Base-by-base conservation (phyloP, 2,888 invertebrate species). In the Melikaiella ostensackeni region DNA sequence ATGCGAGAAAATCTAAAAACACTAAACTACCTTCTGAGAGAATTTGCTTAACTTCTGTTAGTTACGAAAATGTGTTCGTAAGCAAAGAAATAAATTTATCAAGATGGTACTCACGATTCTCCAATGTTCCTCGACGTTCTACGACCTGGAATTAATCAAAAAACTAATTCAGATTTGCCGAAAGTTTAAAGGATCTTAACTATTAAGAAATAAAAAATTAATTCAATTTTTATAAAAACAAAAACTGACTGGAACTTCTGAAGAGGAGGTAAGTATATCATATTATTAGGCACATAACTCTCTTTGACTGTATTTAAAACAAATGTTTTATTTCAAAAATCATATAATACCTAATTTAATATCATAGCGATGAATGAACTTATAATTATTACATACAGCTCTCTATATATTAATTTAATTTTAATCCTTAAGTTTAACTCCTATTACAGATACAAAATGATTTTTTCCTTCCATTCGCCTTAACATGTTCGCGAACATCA, bases 251-350 rank as follows among this genome's bases (percentile, higher is more conserved):
- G 4, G 2, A 55, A 55, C 2, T 55, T n/a, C 21, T 9, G 9
- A 21, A 59, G 27, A 27, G 27, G 27, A 13, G 2, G 0, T 16
- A 42, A 42, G 6, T 16, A 24, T 59, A 27, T 16, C 0, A 59
- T 13, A 16, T 16, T 59, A 27, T 27, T 16, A 59, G 7, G 0
- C 5, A 59, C 27, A 27, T 46, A 46, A 46, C 13, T 13, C 9
- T 55, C 27, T 59, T 59, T 27, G 50, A 50, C 55, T 50, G 55
- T 63, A 62, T 89, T 90, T 87, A 89, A 91, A 91, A 90, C 91
- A 90, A 91, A 90, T 88, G 84, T 89, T 90, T 91, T 89, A 89
- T 90, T 91, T 89, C 84, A 89, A 90, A 91, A 91, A 91, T 91
- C 89, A 90, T 89, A 89, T 88, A 84, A 84, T 89, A 88, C 86